Conservation (phyloP, 2,113 vertebrate genomes). For the Bolborhynchus lineola region DNA sequence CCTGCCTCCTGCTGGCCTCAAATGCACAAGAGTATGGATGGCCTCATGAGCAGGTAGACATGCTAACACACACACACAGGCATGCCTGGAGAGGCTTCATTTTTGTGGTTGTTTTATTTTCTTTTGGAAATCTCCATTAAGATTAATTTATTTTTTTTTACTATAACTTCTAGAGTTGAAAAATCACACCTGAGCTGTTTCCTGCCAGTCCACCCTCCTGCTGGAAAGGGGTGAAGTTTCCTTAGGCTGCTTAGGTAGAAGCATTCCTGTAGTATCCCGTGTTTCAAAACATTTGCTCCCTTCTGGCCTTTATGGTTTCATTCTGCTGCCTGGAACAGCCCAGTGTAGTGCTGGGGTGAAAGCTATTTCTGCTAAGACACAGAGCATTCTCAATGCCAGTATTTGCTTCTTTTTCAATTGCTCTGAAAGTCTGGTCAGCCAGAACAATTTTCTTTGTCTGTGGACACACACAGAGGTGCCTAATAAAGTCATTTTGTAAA, state of each 20-base stretch:
- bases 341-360: neutral
- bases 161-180: neutral
- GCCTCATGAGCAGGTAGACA: neutral
- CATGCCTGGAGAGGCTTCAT: neutral
- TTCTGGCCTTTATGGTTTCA: neutral
- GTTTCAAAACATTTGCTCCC: neutral
- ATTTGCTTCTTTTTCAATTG: neutral
- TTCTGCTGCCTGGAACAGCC: neutral
- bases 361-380: neutral
- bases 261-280: neutral
- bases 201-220: neutral
- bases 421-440: neutral
- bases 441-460: neutral
- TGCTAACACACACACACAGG: neutral
- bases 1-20: slow-evolving; percentile 26
- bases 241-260: neutral
- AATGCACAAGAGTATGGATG: neutral
- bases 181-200: neutral
- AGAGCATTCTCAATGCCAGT: neutral
- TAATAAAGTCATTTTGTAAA: neutral
- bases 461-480: neutral
- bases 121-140: neutral
- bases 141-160: neutral
- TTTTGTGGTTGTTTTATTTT: neutral
- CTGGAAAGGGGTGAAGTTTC: neutral